A percentile compares a stretch with the other conserved stretches of the same genome.
These are phyloP conservation scores for Seriola rivoliana DNA, from an alignment of 2,113 vertebrate genomes.

Conservation along the genomic window DNA sequence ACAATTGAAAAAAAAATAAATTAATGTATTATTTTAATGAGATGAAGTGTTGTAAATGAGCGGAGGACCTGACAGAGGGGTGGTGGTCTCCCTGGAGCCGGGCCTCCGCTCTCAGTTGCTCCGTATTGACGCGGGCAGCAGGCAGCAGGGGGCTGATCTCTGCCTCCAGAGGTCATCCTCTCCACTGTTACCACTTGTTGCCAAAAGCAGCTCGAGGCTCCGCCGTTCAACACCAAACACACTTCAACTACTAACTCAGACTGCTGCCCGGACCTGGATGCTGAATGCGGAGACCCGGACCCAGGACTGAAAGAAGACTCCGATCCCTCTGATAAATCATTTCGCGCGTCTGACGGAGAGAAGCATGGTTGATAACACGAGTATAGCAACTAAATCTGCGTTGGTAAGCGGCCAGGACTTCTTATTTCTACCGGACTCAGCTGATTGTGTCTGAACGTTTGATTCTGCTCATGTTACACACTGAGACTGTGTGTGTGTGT, in stretches of 20 bases:
- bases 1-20: no score
- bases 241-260: conserved; percentile 38
- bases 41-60: no score
- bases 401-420: conserved; percentile 82
- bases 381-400: conserved; percentile 83
- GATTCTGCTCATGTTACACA: background rate
- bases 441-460: background rate
- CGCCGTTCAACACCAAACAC: conserved; percentile 46
- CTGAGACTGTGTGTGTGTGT: background rate
- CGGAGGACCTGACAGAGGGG: no score
- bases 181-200: conserved; percentile 87
- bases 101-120: background rate
- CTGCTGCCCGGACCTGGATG: conserved; percentile 50
- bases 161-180: conserved; percentile 80
- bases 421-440: background rate
- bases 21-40: no score
- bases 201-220: conserved; percentile 71
- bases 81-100: no score
- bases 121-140: conserved; percentile 83
- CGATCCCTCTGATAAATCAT: conserved; percentile 47
- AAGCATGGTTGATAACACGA: conserved; percentile 88
- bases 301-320: conserved; percentile 57
- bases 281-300: conserved; percentile 47
- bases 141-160: conserved; percentile 83
- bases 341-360: conserved; percentile 64